Conservation (phyloP, 2,113 vertebrate genomes). For the Phylloscopus trochiloides region DNA sequence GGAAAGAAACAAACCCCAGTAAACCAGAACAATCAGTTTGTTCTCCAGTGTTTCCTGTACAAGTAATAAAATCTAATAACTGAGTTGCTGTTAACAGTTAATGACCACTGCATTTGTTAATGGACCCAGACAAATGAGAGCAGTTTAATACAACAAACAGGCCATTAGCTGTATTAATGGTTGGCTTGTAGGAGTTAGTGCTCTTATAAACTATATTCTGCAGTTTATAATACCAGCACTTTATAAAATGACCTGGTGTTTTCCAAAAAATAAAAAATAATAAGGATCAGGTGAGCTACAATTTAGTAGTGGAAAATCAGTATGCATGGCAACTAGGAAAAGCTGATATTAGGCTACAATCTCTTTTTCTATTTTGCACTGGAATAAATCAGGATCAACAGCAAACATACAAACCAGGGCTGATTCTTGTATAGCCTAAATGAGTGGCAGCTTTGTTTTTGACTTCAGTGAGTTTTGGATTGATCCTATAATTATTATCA, state of each 20-base stretch:
- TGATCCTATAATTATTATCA: slow-evolving; percentile 18
- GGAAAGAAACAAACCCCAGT: slow-evolving; percentile 36
- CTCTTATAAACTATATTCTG: slow-evolving; percentile 57
- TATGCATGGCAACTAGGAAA: neutral
- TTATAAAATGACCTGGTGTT: slow-evolving; percentile 53
- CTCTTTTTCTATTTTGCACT: neutral
- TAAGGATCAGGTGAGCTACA: neutral
- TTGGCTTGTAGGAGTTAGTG: slow-evolving; percentile 46
- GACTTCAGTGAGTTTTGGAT: neutral
- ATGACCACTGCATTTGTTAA: slow-evolving; percentile 64
- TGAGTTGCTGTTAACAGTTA: slow-evolving; percentile 61
- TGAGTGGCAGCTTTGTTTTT: neutral
- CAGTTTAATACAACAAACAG: slow-evolving; percentile 57
- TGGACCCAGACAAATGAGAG: slow-evolving; percentile 62
- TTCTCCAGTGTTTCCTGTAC: slow-evolving; percentile 49
- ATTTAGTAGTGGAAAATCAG: slow-evolving; percentile 9
- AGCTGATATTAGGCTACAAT: neutral
- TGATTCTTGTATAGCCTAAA: neutral
- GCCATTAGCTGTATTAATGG: slow-evolving; percentile 58
- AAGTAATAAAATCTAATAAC: slow-evolving; percentile 58
- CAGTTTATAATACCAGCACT: slow-evolving; percentile 50
- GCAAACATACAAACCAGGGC: neutral
- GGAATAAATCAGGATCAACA: slow-evolving; percentile 15
- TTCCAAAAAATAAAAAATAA: slow-evolving; percentile 42
- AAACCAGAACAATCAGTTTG: slow-evolving; percentile 45